These are phyloP conservation scores for Athalia cordata DNA, from an alignment of 2,888 invertebrate genomes.

Conservation along the genomic window DNA sequence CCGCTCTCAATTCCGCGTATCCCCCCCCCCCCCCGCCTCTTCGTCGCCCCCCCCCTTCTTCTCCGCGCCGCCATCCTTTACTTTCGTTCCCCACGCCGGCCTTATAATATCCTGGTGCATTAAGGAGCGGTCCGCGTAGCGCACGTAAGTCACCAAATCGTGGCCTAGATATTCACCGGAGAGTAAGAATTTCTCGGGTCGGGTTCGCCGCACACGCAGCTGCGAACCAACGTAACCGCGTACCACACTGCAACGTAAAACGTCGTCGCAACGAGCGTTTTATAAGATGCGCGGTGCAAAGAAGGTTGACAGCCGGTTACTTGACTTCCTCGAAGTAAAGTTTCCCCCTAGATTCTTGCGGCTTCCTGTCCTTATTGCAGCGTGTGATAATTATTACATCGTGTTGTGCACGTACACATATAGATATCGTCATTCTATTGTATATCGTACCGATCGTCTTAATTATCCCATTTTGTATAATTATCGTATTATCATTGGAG, in stretches of 20 bases:
- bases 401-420: not conserved
- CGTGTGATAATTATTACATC: not conserved
- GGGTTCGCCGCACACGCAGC: slow-evolving; percentile 1
- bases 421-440: too few relatives aligned
- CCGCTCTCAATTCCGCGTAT: slow-evolving; percentile 19
- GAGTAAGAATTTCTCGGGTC: slow-evolving; percentile 38
- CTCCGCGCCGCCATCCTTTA: not conserved
- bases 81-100: not conserved
- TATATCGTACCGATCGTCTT: too few relatives aligned
- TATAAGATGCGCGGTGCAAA: slow-evolving; percentile 11
- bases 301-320: slow-evolving; percentile 20
- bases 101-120: not conserved
- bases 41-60: not conserved
- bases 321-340: not conserved
- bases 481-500: too few relatives aligned
- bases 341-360: slow-evolving; percentile 9
- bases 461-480: too few relatives aligned
- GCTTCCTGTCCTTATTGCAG: slow-evolving; percentile 1
- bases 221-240: not conserved
- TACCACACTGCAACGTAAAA: not conserved
- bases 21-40: not conserved
- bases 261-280: slow-evolving; percentile 18
- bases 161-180: slow-evolving; percentile 40
- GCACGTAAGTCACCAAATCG: slow-evolving; percentile 15
- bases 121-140: not conserved